Evolutionary conservation across 2,797 vertebrate species (phyloP).

Genomic region (Hypotaenidia philippensis): DNA sequence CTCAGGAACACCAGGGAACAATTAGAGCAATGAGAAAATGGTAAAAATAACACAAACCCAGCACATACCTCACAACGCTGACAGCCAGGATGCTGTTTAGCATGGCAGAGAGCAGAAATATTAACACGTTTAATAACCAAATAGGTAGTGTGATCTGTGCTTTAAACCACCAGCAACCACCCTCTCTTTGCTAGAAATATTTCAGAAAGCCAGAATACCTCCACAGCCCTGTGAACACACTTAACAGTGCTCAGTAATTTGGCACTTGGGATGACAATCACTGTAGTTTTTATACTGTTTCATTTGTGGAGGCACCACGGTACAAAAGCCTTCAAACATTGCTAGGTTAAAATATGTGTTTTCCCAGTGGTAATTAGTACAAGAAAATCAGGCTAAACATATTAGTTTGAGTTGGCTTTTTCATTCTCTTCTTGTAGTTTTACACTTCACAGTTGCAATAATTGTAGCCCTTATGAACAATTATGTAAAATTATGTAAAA

Average conservation of each 20-base stretch:
- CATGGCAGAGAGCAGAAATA: constrained; percentile 20
- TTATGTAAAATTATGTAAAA: constrained; percentile 69
- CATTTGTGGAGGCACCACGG: background rate
- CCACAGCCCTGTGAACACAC: background rate
- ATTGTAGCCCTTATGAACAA: constrained; percentile 68
- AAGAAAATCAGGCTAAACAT: constrained; percentile 56
- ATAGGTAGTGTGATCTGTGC: background rate
- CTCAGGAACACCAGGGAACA: constrained; percentile 5
- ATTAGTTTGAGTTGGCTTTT: constrained; percentile 41
- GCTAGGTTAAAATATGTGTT: constrained; percentile 52
- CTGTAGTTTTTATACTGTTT: background rate
- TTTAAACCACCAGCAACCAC: background rate
- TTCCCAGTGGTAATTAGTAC: constrained; percentile 58
- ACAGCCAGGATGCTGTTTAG: background rate
- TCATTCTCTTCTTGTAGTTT: constrained; percentile 58
- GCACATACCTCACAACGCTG: background rate
- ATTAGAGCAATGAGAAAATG: constrained; percentile 25
- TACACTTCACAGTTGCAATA: constrained; percentile 51
- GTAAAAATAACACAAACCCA: constrained; percentile 56
- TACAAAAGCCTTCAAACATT: constrained; percentile 5
- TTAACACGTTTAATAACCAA: background rate
- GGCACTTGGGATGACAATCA: background rate
- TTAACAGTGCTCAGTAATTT: background rate
- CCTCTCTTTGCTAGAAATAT: background rate
- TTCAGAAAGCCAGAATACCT: background rate